These are phyloP conservation scores for Leiothrix lutea DNA, from an alignment of 2,113 vertebrate genomes.

Conservation along the genomic window DNA sequence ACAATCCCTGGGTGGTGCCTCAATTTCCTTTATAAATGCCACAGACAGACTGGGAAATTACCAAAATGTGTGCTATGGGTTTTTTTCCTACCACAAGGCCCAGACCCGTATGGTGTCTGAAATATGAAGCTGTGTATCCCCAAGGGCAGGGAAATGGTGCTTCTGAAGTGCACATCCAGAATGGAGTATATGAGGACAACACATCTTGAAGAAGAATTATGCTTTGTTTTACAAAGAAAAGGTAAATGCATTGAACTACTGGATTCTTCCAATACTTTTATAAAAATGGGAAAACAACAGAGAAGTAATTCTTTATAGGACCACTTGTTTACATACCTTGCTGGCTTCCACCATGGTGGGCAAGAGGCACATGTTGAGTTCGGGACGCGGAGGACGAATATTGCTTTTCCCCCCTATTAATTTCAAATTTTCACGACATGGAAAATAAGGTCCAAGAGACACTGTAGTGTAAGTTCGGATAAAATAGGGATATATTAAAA, in stretches of 20 bases:
- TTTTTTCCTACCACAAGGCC: background rate
- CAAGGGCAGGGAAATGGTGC: conserved; percentile 40
- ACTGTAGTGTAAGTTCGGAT: conserved; percentile 81
- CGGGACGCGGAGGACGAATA: conserved; percentile 94
- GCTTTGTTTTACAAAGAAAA: conserved; percentile 27
- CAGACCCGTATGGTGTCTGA: background rate
- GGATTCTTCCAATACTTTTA: background rate
- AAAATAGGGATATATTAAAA: conserved; percentile 72
- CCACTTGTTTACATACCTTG: conserved; percentile 81
- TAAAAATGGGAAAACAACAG: background rate
- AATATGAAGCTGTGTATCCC: background rate
- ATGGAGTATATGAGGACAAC: conserved; percentile 70
- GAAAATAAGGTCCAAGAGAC: conserved; percentile 98
- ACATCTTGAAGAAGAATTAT: conserved; percentile 68
- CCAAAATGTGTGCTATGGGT: background rate
- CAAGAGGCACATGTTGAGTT: conserved; percentile 99
- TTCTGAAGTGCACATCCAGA: conserved; percentile 63
- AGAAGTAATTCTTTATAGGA: background rate
- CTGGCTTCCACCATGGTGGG: conserved; percentile 98
- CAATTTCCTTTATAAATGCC: background rate
- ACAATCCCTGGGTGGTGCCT: background rate
- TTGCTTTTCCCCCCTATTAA: conserved; percentile 99
- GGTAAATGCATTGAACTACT: background rate
- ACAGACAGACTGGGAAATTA: background rate
- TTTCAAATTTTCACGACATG: conserved; percentile 99